Percentiles rank a stretch among this genome's conserved stretches.
phyloP scores from a whole-genome alignment of 1,140 invertebrate genomes.

The Coptotermes formosanus region DNA sequence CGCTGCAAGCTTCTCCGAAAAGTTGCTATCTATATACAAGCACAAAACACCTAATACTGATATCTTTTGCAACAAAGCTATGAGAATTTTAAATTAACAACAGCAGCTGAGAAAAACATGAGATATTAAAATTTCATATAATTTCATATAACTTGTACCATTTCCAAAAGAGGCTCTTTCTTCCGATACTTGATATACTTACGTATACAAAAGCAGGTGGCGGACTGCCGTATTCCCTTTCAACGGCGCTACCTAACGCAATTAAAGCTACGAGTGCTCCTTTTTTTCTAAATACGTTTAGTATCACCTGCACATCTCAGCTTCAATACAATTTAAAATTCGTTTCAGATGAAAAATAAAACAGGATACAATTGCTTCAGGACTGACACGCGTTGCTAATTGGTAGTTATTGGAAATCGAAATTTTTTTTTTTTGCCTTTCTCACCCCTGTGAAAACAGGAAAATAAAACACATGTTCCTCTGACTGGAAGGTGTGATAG shows the following conservation, averaged over 20 bases:
- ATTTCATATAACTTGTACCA: too few relatives aligned
- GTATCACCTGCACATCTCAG: neutral
- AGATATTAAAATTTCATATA: too few relatives aligned
- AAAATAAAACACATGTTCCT: conserved; percentile 19
- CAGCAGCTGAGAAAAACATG: too few relatives aligned
- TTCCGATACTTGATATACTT: too few relatives aligned
- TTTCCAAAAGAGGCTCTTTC: too few relatives aligned
- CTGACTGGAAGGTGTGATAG: neutral
- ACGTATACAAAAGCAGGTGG: neutral
- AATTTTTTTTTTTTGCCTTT: neutral
- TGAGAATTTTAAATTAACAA: too few relatives aligned
- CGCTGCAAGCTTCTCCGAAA: too few relatives aligned
- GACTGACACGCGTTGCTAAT: conserved; percentile 3
- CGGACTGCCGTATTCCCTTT: neutral
- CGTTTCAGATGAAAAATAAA: conserved; percentile 16
- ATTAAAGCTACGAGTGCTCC: neutral
- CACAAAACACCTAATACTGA: too few relatives aligned
- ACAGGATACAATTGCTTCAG: neutral
- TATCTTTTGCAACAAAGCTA: too few relatives aligned
- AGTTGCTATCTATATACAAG: too few relatives aligned
- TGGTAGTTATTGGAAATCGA: conserved; percentile 9
- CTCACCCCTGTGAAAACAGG: neutral
- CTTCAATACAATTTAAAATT: conserved; percentile 9
- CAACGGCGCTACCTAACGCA: neutral
- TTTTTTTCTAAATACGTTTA: neutral